These are phyloP conservation scores for Eulemur macaco DNA, from an alignment of 2,113 vertebrate species.

Conservation along the genomic window DNA sequence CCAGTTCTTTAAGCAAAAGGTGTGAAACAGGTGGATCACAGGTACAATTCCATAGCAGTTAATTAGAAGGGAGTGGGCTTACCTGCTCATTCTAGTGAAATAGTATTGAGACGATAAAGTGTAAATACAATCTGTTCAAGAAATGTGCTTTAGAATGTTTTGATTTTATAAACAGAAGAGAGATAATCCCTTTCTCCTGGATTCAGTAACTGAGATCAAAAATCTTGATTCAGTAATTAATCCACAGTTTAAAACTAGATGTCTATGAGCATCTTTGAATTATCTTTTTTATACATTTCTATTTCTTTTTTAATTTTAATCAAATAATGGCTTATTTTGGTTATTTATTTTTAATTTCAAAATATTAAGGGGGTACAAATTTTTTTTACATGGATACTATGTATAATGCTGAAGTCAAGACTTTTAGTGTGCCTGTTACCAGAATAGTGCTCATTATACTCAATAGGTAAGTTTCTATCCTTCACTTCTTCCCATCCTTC, in stretches of 20 bases:
- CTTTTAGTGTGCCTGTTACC: too few species aligned
- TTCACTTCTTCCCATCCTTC: too few species aligned
- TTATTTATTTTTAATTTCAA: too few species aligned
- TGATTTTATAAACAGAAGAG: conserved; percentile 1
- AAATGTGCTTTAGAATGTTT: neutral
- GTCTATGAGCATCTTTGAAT: neutral
- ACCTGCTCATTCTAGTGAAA: neutral
- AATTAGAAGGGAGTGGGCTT: neutral
- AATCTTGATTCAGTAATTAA: neutral
- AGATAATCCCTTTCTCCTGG: neutral
- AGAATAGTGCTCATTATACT: too few species aligned
- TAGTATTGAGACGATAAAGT: neutral
- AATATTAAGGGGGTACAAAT: too few species aligned
- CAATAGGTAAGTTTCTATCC: too few species aligned
- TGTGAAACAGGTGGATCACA: neutral
- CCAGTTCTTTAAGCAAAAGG: neutral
- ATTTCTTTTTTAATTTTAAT: neutral
- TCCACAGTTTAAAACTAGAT: neutral
- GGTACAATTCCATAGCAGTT: neutral
- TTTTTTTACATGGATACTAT: too few species aligned
- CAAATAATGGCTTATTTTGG: too few species aligned
- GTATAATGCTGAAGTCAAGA: too few species aligned
- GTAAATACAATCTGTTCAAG: neutral
- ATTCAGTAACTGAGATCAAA: neutral
- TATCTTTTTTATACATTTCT: neutral